Percentiles rank a stretch among this genome's conserved stretches.
These are phyloP conservation scores for Trachelus tabidus DNA, from an alignment of 2,888 invertebrate genomes.

Conservation along the genomic window DNA sequence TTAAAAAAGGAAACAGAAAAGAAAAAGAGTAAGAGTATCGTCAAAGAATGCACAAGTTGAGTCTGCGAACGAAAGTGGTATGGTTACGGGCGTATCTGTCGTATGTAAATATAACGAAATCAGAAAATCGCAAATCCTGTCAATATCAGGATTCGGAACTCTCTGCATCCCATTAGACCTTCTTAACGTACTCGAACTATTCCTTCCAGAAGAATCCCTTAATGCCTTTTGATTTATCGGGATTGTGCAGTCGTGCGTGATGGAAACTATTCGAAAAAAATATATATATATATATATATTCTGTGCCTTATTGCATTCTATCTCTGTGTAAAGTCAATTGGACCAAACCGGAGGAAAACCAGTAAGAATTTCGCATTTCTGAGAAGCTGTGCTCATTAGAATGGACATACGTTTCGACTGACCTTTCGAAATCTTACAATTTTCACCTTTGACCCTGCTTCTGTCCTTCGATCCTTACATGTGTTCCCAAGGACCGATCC, in stretches of 20 bases:
- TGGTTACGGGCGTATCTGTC: background rate
- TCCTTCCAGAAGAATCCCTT: conserved; percentile 1
- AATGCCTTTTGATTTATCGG: conserved; percentile 31
- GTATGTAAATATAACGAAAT: background rate
- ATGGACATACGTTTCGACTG: background rate
- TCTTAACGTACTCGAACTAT: background rate
- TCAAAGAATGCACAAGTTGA: background rate
- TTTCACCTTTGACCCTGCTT: background rate
- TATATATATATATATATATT: conserved; percentile 17
- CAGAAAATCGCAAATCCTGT: background rate
- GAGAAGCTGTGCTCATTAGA: background rate
- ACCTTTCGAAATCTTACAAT: background rate
- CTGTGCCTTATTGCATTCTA: conserved; percentile 38
- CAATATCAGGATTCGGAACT: background rate
- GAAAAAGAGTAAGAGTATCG: too few species aligned
- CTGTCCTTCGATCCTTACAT: background rate
- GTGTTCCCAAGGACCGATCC: background rate
- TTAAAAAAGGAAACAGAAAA: background rate
- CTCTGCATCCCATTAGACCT: background rate
- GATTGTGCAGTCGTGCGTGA: conserved; percentile 33
- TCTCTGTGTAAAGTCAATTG: background rate
- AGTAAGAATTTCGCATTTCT: background rate
- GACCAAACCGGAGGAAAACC: background rate
- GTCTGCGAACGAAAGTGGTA: background rate
- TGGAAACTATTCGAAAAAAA: background rate